Conservation (phyloP, 1,140 invertebrate genomes). For the Luehdorfia chinensis region DNA sequence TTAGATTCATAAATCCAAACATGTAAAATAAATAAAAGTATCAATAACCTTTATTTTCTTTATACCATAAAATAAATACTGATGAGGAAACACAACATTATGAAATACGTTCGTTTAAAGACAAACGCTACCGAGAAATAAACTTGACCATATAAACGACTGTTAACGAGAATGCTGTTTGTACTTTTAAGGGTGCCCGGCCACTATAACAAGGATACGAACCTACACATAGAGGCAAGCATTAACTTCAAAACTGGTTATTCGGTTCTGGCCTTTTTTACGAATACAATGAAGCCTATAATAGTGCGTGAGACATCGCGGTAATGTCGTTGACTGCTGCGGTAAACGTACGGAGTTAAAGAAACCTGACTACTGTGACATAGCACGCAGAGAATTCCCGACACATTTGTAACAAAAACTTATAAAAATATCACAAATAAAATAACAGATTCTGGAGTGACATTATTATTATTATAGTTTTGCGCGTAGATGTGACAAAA, state of each 20-base stretch:
- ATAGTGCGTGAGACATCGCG: background rate
- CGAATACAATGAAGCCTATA: conserved; percentile 10
- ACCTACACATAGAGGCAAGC: conserved; percentile 8
- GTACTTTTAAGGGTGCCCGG: conserved; percentile 62
- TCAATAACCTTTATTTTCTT: conserved; percentile 3
- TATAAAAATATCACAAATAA: conserved; percentile 13
- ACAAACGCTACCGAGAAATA: conserved; percentile 26
- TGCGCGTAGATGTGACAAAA: conserved; percentile 7
- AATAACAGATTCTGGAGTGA: conserved; percentile 3
- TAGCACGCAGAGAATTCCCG: conserved; percentile 16
- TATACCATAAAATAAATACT: conserved; percentile 16
- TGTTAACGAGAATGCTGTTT: conserved; percentile 55
- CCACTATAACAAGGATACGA: conserved; percentile 35
- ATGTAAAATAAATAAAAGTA: no score
- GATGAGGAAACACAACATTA: conserved; percentile 19
- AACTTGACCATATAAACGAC: conserved; percentile 47
- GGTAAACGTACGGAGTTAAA: conserved; percentile 6
- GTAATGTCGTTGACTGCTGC: conserved; percentile 8
- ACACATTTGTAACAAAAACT: conserved; percentile 14
- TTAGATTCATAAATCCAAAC: no score
- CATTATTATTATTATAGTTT: no score
- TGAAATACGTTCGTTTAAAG: conserved; percentile 23
- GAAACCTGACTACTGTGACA: conserved; percentile 19
- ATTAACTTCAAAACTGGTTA: conserved; percentile 16
- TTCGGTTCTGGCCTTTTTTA: conserved; percentile 19